Evolutionary conservation across 2,888 invertebrate genomes (phyloP).

Genomic region (Acleris sparsana): DNA sequence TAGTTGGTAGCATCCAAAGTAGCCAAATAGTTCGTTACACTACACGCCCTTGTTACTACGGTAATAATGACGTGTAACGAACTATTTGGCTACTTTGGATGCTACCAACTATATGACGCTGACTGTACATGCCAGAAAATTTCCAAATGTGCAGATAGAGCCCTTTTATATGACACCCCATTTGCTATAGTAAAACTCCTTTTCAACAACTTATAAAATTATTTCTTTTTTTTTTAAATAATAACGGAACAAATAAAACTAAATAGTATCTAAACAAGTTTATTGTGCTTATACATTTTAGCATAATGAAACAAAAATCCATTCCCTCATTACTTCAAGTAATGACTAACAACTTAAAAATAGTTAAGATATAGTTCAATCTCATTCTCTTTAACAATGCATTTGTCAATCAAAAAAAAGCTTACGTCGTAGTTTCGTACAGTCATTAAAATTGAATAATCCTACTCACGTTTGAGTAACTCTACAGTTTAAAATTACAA

Average conservation of each 20-base stretch:
- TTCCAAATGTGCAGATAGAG: no score
- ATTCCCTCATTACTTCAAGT: conserved; percentile 70
- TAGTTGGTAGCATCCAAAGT: no score
- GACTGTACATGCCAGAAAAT: no score
- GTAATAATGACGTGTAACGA: no score
- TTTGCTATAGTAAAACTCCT: no score
- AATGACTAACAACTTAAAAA: conserved; percentile 67
- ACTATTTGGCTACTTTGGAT: no score
- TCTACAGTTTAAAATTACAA: conserved; percentile 13
- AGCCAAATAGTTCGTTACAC: no score
- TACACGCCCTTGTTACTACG: no score
- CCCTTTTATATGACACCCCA: no score
- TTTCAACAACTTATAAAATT: no score
- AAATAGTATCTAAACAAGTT: conserved; percentile 48
- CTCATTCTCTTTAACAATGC: conserved; percentile 49
- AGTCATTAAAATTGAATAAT: conserved; percentile 8
- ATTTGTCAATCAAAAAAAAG: conserved; percentile 45
- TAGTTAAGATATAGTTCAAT: conserved; percentile 28
- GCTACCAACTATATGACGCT: no score
- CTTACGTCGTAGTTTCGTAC: conserved; percentile 1
- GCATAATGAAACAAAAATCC: conserved; percentile 71
- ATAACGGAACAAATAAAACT: background rate
- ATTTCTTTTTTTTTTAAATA: no score
- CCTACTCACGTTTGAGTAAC: conserved; percentile 10
- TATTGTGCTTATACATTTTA: conserved; percentile 73